phyloP scores from a whole-genome alignment of 2,888 invertebrate genomes.

The Dryomyza anilis region DNA sequence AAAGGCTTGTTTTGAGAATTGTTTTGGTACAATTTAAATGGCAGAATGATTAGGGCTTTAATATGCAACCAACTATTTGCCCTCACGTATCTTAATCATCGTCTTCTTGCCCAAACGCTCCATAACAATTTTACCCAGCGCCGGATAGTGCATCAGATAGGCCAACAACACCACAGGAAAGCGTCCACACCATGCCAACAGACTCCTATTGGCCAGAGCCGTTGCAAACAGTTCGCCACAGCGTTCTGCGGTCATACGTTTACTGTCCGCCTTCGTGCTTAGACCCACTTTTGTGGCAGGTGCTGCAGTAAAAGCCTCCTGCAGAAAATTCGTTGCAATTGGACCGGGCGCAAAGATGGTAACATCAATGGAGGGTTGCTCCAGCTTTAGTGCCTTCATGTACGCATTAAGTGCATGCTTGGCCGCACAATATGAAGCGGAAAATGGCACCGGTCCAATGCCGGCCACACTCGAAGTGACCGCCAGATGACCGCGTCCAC shows the following conservation, averaged over 20 bases:
- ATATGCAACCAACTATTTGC: slow-evolving; percentile 35
- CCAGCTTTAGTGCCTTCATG: slow-evolving; percentile 68
- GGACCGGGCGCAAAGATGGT: slow-evolving; percentile 80
- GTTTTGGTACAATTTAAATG: neutral
- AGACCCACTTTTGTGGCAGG: slow-evolving; percentile 63
- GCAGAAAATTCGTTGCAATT: slow-evolving; percentile 71
- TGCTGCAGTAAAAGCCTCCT: slow-evolving; percentile 71
- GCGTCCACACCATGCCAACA: slow-evolving; percentile 73
- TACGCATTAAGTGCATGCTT: slow-evolving; percentile 83
- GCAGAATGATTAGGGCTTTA: too few species aligned
- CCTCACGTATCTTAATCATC: slow-evolving; percentile 51
- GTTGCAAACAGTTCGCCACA: slow-evolving; percentile 67
- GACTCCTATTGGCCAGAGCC: slow-evolving; percentile 66
- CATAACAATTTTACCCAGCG: slow-evolving; percentile 40
- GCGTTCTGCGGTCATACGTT: slow-evolving; percentile 65
- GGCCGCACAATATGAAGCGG: slow-evolving; percentile 73
- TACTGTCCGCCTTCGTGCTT: slow-evolving; percentile 57
- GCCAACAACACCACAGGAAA: slow-evolving; percentile 68
- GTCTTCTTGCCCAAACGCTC: slow-evolving; percentile 45
- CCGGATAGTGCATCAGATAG: slow-evolving; percentile 68
- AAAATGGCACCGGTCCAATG: slow-evolving; percentile 69
- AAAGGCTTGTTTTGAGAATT: neutral
- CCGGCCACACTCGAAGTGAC: slow-evolving; percentile 79
- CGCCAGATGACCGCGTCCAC: slow-evolving; percentile 70
- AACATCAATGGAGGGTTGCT: slow-evolving; percentile 66